Percentiles rank a stretch among this genome's conserved stretches.
These are phyloP conservation scores for Bufotes viridis DNA, from an alignment of 2,797 vertebrate species.

Conservation along the genomic window DNA sequence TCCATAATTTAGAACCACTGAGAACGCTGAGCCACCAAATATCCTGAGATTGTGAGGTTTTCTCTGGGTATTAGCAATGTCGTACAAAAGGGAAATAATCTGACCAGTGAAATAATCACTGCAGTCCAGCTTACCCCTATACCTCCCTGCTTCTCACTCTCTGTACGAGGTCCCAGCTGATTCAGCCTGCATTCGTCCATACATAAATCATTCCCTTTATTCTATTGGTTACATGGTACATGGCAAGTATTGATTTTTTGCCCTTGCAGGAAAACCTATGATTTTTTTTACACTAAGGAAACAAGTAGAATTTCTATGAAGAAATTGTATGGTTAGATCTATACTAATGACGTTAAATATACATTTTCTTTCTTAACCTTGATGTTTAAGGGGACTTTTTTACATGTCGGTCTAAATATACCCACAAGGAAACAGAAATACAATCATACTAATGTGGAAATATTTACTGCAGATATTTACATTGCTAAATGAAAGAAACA, in stretches of 20 bases:
- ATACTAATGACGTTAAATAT: slow-evolving; percentile 57
- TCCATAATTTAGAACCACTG: slow-evolving; percentile 80
- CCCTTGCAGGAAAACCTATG: slow-evolving; percentile 89
- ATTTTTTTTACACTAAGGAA: slow-evolving; percentile 86
- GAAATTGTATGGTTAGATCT: slow-evolving; percentile 37
- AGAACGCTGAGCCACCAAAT: slow-evolving; percentile 80
- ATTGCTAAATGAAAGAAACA: not conserved
- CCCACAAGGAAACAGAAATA: not conserved
- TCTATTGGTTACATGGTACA: slow-evolving; percentile 95
- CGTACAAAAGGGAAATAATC: slow-evolving; percentile 72
- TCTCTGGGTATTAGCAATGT: slow-evolving; percentile 73
- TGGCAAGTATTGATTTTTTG: slow-evolving; percentile 96
- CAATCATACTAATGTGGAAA: not conserved
- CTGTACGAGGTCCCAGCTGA: slow-evolving; percentile 88
- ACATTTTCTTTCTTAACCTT: slow-evolving; percentile 62
- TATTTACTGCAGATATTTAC: not conserved
- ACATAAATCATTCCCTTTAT: slow-evolving; percentile 98
- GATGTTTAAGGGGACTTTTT: not conserved
- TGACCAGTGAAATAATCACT: slow-evolving; percentile 79
- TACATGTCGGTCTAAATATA: slow-evolving; percentile 7
- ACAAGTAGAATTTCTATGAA: slow-evolving; percentile 65
- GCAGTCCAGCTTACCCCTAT: slow-evolving; percentile 76
- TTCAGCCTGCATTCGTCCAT: slow-evolving; percentile 88
- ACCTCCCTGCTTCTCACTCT: slow-evolving; percentile 70
- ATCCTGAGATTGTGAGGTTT: slow-evolving; percentile 68